Evolutionary conservation across 2,113 vertebrate species (phyloP).

Genomic region (Castor canadensis): DNA sequence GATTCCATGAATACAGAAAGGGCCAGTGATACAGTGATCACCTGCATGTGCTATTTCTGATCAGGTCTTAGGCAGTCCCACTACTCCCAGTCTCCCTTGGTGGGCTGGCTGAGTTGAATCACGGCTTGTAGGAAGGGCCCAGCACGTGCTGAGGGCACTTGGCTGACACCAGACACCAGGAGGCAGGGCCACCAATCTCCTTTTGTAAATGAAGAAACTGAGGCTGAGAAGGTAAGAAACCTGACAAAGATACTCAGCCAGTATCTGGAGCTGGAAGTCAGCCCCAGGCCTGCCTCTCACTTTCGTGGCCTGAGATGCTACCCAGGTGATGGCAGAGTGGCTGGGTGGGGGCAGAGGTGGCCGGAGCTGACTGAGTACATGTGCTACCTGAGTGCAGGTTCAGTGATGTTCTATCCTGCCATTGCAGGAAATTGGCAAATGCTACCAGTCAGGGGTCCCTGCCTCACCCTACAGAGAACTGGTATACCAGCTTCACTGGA

Average conservation of each 20-base stretch:
- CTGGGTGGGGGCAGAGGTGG: neutral
- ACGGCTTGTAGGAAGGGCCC: neutral
- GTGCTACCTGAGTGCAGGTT: neutral
- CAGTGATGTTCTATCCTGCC: neutral
- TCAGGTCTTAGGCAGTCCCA: too few relatives aligned
- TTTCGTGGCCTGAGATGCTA: neutral
- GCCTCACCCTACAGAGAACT: accelerated
- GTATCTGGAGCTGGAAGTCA: neutral
- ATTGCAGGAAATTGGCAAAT: neutral
- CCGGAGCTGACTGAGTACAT: neutral
- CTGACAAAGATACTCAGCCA: neutral
- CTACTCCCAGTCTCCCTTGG: neutral
- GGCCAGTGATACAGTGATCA: accelerated
- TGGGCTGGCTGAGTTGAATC: neutral
- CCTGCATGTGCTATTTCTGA: neutral
- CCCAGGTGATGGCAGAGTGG: neutral
- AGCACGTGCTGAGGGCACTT: too few relatives aligned
- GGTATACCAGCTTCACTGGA: neutral
- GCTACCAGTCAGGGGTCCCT: neutral
- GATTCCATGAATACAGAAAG: neutral
- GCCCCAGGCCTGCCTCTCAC: neutral
- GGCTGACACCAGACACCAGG: neutral
- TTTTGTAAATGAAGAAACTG: neutral
- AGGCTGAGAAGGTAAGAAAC: neutral
- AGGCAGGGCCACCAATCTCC: neutral